Base-by-base conservation (phyloP, 2,888 invertebrate species). In the Venusia cambrica region DNA sequence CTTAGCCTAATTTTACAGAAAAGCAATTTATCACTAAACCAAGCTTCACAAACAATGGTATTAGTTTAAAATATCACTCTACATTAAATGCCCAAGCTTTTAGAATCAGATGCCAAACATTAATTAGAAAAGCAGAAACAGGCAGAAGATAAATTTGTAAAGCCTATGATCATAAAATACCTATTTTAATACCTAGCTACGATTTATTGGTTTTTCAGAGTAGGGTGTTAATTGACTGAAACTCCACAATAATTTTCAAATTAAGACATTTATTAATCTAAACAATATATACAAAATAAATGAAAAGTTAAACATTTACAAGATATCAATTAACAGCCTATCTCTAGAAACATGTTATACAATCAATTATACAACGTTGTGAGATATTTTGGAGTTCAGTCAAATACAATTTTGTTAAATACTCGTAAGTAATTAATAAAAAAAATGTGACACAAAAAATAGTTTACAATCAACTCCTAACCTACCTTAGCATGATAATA, bases 171-270 rank as follows among this genome's bases (percentile, higher is more conserved):
- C n/a, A 25, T 12, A 25, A 13, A 7, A 5, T 34, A 35, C 9
- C 26, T 18, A 25, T 25, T 26, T 10, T 22, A 21, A 6, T 25
- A 28, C 34, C 31, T 30, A 34, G 17, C 40, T 36, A 38, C 27
- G 39, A 39, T 27, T 50, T 33, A 33, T 34, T 49, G 40, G 50
- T 66, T 66, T 71, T 68, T 69, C 65, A 79, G 79, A 83, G 73
- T 80, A 85, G 85, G 85, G 85, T 85, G 85, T 83, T 85, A 85
- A 85, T 84, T 87, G 87, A 87, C 87, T 87, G 85, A 87, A 87
- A 87, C 87, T 87, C 87, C 85, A 87, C 68, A 66, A 70, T 59
- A 56, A 71, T 81, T 79, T 81, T 69, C 63, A 64, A 77, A 81
- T 65, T 72, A 72, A 73, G 62, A 76, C 75, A 73, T 87, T 87